Percentiles rank a stretch among this genome's conserved stretches.
These are phyloP conservation scores for Manis pentadactyla DNA, from an alignment of 2,797 vertebrate species.

Conservation along the genomic window DNA sequence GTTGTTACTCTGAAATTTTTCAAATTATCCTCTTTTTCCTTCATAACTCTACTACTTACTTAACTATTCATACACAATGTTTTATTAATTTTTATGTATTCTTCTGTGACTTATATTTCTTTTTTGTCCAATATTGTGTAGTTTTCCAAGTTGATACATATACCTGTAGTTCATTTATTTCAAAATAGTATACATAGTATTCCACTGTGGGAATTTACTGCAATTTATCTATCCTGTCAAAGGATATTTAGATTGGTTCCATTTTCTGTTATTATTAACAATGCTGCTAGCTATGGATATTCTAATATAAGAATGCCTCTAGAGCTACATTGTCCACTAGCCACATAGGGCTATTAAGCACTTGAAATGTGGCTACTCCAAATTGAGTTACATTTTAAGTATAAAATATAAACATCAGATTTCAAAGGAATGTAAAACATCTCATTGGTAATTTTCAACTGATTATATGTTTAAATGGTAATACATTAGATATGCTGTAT, in stretches of 20 bases:
- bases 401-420: slow-evolving; percentile 20
- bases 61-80: not conserved
- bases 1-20: not conserved
- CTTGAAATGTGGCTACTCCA: not conserved
- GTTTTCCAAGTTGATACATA: not conserved
- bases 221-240: not conserved
- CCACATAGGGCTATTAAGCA: not conserved
- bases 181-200: not conserved
- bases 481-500: slow-evolving; percentile 5
- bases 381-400: not conserved
- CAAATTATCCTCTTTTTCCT: not conserved
- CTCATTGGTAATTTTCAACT: not conserved
- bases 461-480: slow-evolving; percentile 29
- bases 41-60: not conserved
- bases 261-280: not conserved
- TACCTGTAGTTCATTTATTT: not conserved
- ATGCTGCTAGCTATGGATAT: not conserved
- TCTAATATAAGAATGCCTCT: not conserved
- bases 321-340: not conserved
- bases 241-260: not conserved
- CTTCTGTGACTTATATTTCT: not conserved
- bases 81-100: slow-evolving; percentile 30
- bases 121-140: not conserved
- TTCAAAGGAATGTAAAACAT: not conserved
- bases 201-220: not conserved